phyloP scores from a whole-genome alignment of 2,113 vertebrate genomes.

The Heterotilapia buettikoferi region DNA sequence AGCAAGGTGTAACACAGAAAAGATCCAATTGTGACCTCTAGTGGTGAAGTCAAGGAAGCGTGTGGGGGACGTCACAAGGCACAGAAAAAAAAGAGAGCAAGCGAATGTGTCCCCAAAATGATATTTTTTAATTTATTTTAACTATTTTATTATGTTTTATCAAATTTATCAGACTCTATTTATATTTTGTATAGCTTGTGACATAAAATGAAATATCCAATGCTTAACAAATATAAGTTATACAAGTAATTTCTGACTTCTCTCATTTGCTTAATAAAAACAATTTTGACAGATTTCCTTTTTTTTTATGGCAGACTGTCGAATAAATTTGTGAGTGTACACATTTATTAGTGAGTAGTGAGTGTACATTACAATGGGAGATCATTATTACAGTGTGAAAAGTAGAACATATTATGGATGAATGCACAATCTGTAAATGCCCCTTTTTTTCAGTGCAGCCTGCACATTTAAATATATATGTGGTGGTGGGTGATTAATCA shows the following conservation, averaged over 20 bases:
- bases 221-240: neutral
- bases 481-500: neutral
- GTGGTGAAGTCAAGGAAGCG: neutral
- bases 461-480: neutral
- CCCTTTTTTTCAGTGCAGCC: neutral
- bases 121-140: neutral
- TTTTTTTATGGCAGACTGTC: too few relatives aligned
- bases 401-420: neutral
- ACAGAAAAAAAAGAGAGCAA: neutral
- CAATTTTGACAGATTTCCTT: too few relatives aligned
- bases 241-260: neutral
- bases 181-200: neutral
- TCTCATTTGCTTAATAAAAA: neutral
- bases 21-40: conserved; percentile 22
- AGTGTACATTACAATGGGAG: neutral
- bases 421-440: neutral
- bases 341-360: too few relatives aligned
- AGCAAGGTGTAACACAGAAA: neutral
- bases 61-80: neutral
- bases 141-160: neutral
- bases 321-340: too few relatives aligned
- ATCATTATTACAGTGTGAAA: neutral
- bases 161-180: neutral
- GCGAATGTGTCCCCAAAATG: neutral
- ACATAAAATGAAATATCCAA: neutral